Evolutionary conservation across 2,113 vertebrate genomes (phyloP), one percentile per base, ranked within the genome.

Genomic region (Natator depressus): DNA sequence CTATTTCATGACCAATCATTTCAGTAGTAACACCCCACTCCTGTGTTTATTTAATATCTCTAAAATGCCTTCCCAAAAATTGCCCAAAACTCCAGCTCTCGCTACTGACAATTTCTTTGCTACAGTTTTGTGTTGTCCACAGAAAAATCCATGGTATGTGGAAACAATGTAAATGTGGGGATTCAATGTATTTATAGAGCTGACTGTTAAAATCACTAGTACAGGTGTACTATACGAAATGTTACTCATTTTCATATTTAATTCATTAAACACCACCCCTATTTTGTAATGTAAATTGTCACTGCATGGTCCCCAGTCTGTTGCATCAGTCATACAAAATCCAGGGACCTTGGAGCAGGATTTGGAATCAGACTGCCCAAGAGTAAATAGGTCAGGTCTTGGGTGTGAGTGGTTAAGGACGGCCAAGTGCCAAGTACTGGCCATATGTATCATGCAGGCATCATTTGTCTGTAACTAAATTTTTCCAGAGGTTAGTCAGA

Each of bases 191-290:
- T 90, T 83, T 47, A 13, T 1, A 1, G 55, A 2, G 0, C 84
- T 57, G 83, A 16, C 86, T 25, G 31, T 82, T 80, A 51, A 84
- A 87, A 55, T 89, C 92, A 31, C 31, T 87, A 1, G 75, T 42
- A 46, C 6, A 76, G 24, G 10, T 76, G 22, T 46, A 3, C 57
- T 94, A 84, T 57, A 57, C 9, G 4, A 55, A 55, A 24, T 1
- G 0, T 79, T 91, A 93, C 95, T 93, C 95, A 96, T 97, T 96
- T 96, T 93, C 94, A 82, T 69, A 46, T 87, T 82, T 82, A n/a
- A 95, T 96, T 12, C 24, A 95, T 93, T 87, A 75, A 89, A 86
- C 78, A 20, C 51, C 27, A 27, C 92, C 82, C 65, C 16, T 86
- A 50, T 81, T 92, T 94, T 91, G 81, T 88, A 53, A 72, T n/a